Conservation (phyloP, 92 coral and sea anemone species). For the Parazoanthus swiftii region DNA sequence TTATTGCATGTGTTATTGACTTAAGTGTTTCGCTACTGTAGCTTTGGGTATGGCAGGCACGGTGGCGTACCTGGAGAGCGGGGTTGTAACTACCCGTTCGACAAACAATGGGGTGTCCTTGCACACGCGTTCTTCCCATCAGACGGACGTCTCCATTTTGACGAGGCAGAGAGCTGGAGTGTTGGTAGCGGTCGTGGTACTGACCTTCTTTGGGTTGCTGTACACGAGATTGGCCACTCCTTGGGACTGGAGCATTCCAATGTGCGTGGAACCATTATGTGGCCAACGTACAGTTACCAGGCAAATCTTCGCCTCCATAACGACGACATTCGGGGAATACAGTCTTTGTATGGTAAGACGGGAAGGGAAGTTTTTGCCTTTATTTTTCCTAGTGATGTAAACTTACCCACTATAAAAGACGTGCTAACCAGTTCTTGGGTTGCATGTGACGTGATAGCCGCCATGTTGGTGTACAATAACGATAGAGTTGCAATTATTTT, state of each 20-base stretch:
- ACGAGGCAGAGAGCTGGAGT: slow-evolving; percentile 79
- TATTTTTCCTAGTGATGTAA: too few relatives aligned
- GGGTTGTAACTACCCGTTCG: slow-evolving; percentile 65
- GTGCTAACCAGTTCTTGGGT: too few relatives aligned
- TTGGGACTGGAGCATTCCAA: slow-evolving; percentile 75
- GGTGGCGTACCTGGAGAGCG: slow-evolving; percentile 58
- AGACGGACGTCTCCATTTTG: slow-evolving; percentile 88
- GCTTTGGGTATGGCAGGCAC: slow-evolving; percentile 66
- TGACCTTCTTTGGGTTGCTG: slow-evolving; percentile 86
- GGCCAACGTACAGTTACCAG: slow-evolving; percentile 77
- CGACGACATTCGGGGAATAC: slow-evolving; percentile 76
- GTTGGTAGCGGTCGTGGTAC: slow-evolving; percentile 67
- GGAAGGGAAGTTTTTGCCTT: too few relatives aligned
- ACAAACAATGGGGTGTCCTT: slow-evolving; percentile 74
- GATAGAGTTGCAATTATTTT: too few relatives aligned
- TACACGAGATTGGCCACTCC: slow-evolving; percentile 93
- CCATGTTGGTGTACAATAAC: too few relatives aligned
- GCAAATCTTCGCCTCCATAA: slow-evolving; percentile 63
- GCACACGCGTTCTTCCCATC: slow-evolving; percentile 86
- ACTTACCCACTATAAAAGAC: too few relatives aligned
- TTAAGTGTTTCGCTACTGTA: neutral
- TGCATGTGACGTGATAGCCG: too few relatives aligned
- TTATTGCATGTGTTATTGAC: neutral
- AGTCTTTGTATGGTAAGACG: slow-evolving; percentile 70
- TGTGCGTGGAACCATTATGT: slow-evolving; percentile 86